phyloP scores from a whole-genome alignment of 2,888 invertebrate genomes.

The Galerucella nymphaeae region DNA sequence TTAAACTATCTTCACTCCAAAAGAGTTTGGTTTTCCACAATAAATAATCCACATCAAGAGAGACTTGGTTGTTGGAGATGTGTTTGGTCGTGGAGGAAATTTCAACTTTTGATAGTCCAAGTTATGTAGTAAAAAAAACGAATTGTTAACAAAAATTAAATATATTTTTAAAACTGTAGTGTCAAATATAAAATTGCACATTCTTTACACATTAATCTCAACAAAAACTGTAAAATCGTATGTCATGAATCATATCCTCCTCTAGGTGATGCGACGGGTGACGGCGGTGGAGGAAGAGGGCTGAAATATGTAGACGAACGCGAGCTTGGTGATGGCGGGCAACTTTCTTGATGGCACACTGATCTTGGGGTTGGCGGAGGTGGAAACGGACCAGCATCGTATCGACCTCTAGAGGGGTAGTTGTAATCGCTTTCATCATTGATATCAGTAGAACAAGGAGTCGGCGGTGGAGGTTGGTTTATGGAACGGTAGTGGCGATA shows the following conservation, averaged over 20 bases:
- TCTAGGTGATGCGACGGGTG: constrained; percentile 76
- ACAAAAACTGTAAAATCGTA: constrained; percentile 19
- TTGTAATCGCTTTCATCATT: constrained; percentile 89
- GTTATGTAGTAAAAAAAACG: background rate
- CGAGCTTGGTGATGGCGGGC: constrained; percentile 77
- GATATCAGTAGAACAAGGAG: constrained; percentile 94
- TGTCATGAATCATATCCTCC: constrained; percentile 64
- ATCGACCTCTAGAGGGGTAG: constrained; percentile 72
- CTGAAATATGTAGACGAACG: constrained; percentile 83
- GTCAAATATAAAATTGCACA: constrained; percentile 25
- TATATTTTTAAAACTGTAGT: constrained; percentile 16
- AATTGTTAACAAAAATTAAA: constrained; percentile 18
- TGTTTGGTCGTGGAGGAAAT: too few species aligned
- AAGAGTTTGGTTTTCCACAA: too few species aligned
- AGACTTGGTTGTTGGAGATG: too few species aligned
- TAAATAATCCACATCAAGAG: too few species aligned
- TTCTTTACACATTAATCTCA: constrained; percentile 22
- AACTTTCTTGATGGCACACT: constrained; percentile 79
- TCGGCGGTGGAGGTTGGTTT: constrained; percentile 91
- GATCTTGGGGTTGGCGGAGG: constrained; percentile 82
- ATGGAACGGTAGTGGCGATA: constrained; percentile 69
- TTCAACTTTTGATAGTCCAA: too few species aligned
- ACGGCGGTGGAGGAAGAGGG: constrained; percentile 87
- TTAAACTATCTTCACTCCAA: too few species aligned
- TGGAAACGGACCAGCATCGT: constrained; percentile 77